phyloP scores from a whole-genome alignment of 2,888 invertebrate species.

The Himalopsyche japonica region DNA sequence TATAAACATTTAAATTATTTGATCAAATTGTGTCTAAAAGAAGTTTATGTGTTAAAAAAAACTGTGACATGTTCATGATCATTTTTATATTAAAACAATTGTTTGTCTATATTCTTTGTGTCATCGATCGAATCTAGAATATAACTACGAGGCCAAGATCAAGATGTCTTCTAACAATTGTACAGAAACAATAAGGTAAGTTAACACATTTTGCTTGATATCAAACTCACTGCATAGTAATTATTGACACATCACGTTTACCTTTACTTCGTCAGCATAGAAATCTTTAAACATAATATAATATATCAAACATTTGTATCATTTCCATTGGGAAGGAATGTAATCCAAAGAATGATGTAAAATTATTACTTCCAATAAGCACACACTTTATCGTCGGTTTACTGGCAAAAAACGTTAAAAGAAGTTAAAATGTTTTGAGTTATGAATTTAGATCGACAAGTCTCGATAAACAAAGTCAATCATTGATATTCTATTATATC shows the following conservation, averaged over 20 bases:
- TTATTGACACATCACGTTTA: neutral
- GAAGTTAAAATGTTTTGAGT: too few species aligned
- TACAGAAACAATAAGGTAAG: neutral
- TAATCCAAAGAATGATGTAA: neutral
- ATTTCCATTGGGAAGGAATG: neutral
- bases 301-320: neutral
- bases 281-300: neutral
- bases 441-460: too few species aligned
- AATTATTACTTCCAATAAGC: neutral
- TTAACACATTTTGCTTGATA: neutral
- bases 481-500: too few species aligned
- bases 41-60: too few species aligned
- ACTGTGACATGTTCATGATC: too few species aligned
- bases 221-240: neutral
- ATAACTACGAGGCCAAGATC: neutral
- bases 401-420: too few species aligned
- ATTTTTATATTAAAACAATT: too few species aligned
- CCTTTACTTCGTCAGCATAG: neutral
- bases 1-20: neutral
- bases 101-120: neutral
- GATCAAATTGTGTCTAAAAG: too few species aligned
- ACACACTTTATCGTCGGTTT: too few species aligned
- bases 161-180: neutral
- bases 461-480: too few species aligned
- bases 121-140: neutral